Evolutionary conservation across 1,140 invertebrate genomes (phyloP), one percentile per base, ranked within the genome.

Genomic region (Bombyx mori): DNA sequence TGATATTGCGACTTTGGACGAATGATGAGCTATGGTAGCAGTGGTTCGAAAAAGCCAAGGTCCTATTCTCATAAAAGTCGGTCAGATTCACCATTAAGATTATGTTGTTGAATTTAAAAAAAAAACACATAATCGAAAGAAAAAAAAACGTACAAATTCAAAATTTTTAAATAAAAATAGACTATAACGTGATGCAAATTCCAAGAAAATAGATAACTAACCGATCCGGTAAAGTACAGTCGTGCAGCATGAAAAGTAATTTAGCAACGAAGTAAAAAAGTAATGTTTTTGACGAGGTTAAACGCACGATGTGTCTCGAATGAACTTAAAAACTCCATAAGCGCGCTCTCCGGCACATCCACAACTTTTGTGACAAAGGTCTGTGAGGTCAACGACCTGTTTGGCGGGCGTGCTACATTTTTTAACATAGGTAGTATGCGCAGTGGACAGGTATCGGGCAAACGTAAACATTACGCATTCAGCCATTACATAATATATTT

Each of bases 331-430:
- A 53, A 67, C 62, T 52, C 63, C 68, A 74, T 70, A 72, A 75
- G 61, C 56, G 61, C 49, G 56, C 58, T 35, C 26, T 50, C 56
- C 52, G 61, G 56, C 48, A 61, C 68, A 75, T 72, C 69, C 72
- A 70, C 69, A 76, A 74, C 71, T 79, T 79, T 79, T 80, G 80
- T 83, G 67, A 81, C 80, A 80, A 77, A 79, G 80, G 75, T 82
- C 73, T 68, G 62, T 52, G 43, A 59, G 77, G 73, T 80, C 80
- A 77, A 72, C 68, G 71, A 74, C 71, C 76, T 61, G 72, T 75
- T 80, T 79, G 69, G 76, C 76, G 72, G 69, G 78, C 78, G 71
- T 60, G 71, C 68, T 71, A 70, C 68, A 73, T 73, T 77, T 65
- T 53, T 79, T 77, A 68, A 78, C 76, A 79, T 79, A 69, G 69